Percentiles rank a stretch among this genome's conserved stretches.
Conservation (phyloP, 2,888 invertebrate genomes). For the Diadegma fenestrale region DNA sequence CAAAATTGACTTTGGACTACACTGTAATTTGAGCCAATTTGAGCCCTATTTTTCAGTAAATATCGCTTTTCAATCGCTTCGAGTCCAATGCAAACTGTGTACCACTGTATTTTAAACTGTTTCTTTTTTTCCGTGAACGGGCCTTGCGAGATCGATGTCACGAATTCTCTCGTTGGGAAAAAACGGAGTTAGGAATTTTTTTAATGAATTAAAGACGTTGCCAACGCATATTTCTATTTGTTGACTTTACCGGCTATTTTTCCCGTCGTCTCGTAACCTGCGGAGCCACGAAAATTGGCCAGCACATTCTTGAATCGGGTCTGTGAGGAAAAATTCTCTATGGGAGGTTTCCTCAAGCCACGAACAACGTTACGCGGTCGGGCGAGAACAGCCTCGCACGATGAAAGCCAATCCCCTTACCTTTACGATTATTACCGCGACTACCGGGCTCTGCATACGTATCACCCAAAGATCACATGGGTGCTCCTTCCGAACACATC, state of each 20-base stretch:
- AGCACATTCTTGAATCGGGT: constrained; percentile 26
- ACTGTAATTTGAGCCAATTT: too few relatives aligned
- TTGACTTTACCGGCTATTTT: neutral
- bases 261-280: too few relatives aligned
- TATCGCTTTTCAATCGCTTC: too few relatives aligned
- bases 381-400: constrained; percentile 63
- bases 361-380: constrained; percentile 56
- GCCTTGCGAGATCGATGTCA: too few relatives aligned
- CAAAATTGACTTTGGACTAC: too few relatives aligned
- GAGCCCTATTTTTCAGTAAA: too few relatives aligned
- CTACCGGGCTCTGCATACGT: constrained; percentile 44
- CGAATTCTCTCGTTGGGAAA: neutral
- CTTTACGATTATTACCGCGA: constrained; percentile 80
- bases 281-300: constrained; percentile 50
- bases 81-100: too few relatives aligned
- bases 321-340: constrained; percentile 22
- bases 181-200: neutral
- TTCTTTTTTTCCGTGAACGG: too few relatives aligned
- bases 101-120: too few relatives aligned
- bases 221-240: constrained; percentile 23
- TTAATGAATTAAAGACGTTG: neutral
- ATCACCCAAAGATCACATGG: constrained; percentile 39
- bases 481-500: constrained; percentile 25
- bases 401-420: constrained; percentile 80
- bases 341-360: constrained; percentile 24